Evolutionary conservation across 2,888 invertebrate genomes (phyloP).

Genomic region (Pandemis corylana): DNA sequence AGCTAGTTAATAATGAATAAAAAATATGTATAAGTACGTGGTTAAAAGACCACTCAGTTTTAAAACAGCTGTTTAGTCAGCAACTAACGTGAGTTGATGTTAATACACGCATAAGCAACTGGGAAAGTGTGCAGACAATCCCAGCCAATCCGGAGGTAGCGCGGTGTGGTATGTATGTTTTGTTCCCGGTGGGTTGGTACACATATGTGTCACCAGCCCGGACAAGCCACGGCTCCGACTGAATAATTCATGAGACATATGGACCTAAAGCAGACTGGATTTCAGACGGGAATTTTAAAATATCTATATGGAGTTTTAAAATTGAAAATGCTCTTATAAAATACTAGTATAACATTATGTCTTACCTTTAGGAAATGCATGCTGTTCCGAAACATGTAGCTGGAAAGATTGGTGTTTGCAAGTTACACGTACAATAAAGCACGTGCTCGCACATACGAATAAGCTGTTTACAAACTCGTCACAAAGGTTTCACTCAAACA

Average conservation of each 20-base stretch:
- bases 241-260: slow-evolving; percentile 84
- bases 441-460: slow-evolving; percentile 17
- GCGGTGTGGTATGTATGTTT: slow-evolving; percentile 23
- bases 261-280: slow-evolving; percentile 83
- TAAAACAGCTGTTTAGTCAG: slow-evolving; percentile 8
- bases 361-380: slow-evolving; percentile 31
- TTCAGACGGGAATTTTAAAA: slow-evolving; percentile 82
- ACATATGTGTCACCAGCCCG: slow-evolving; percentile 52
- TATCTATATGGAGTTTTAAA: slow-evolving; percentile 75
- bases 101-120: slow-evolving; percentile 23
- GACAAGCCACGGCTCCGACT: slow-evolving; percentile 71
- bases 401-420: slow-evolving; percentile 23
- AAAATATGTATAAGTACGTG: background rate
- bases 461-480: slow-evolving; percentile 13
- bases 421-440: slow-evolving; percentile 19
- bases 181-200: slow-evolving; percentile 22
- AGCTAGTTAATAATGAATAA: too few species aligned
- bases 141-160: slow-evolving; percentile 8
- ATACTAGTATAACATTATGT: slow-evolving; percentile 58
- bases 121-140: slow-evolving; percentile 13
- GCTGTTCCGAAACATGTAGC: slow-evolving; percentile 7
- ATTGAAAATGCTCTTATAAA: slow-evolving; percentile 77
- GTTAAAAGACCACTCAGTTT: background rate
- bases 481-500: slow-evolving; percentile 18
- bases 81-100: slow-evolving; percentile 25